Evolutionary conservation across 1,140 invertebrate genomes (phyloP).

Genomic region (Myzus persicae): DNA sequence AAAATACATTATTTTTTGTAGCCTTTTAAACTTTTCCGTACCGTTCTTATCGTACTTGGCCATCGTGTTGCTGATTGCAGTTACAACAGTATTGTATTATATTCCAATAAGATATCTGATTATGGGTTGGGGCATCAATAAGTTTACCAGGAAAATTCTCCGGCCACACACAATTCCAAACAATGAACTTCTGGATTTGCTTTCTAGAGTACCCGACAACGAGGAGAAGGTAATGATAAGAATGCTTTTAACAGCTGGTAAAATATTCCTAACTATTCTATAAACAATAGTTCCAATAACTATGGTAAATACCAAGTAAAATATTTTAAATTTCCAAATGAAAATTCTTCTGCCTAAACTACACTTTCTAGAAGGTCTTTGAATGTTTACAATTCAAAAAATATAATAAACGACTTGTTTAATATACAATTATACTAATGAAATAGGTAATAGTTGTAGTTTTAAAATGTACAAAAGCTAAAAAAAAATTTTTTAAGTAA

Average conservation of each 20-base stretch:
- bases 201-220: constrained; percentile 95
- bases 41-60: constrained; percentile 95
- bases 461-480: not conserved
- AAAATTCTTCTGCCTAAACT: not conserved
- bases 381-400: not conserved
- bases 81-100: constrained; percentile 83
- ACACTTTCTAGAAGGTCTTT: not conserved
- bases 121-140: constrained; percentile 96
- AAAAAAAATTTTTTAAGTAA: not conserved
- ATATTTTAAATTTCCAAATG: not conserved
- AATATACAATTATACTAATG: not conserved
- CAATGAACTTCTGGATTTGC: constrained; percentile 95
- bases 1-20: constrained; percentile 64
- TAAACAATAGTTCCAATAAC: not conserved
- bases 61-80: constrained; percentile 77
- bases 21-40: constrained; percentile 96
- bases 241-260: no score
- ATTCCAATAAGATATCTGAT: constrained; percentile 91
- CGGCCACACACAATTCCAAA: constrained; percentile 94
- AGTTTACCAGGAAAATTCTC: constrained; percentile 93
- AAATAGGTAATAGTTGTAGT: not conserved
- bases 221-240: constrained; percentile 80
- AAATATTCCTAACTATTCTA: not conserved
- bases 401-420: not conserved
- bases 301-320: not conserved